Evolutionary conservation across 2,797 vertebrate genomes (phyloP), one percentile per base, ranked within the genome.

Genomic region (Catharus ustulatus): DNA sequence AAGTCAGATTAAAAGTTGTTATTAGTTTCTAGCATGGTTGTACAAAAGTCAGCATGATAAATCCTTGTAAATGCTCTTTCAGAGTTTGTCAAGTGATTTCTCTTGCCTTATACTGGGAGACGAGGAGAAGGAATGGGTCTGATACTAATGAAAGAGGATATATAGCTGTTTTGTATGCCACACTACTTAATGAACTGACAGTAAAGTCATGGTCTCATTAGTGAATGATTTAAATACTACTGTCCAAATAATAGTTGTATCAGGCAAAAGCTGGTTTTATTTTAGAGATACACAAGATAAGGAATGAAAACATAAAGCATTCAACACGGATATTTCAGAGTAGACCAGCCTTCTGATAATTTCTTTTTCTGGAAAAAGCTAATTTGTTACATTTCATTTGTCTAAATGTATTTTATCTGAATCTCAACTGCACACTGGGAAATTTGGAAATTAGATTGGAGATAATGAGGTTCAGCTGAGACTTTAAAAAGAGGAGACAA

Each of bases 401-500:
- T 54, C 36, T 94, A 73, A 84, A 83, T 43, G 1, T 61, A 54
- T 81, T 87, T 90, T 86, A 43, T 58, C 40, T 45, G 40, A 69
- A 73, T 75, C 27, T 86, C 58, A 81, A 52, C 15, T 71, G 36
- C 9, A 45, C n/a, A n/a, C 13, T 58, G 12, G 11, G 8, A 84
- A 68, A 36, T 76, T 76, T 83, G 55, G 64, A 87, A 92, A 73
- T 69, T 73, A 43, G 12, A n/a, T 36, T 81, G 46, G 13, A 40
- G 24, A 90, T 84, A 82, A 89, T 84, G 80, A 96, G 20, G 12
- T 76, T 93, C 74, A 79, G 13, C n/a, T 78, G 66, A 92, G 43
- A 62, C 74, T 88, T 86, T 66, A 48, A 76, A 84, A 43, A 89
- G 55, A 66, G 10, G n/a, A 84, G 43, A 51, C 43, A 84, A 96